phyloP scores from a whole-genome alignment of 1,140 invertebrate species.

The Oreohelix idahoensis region DNA sequence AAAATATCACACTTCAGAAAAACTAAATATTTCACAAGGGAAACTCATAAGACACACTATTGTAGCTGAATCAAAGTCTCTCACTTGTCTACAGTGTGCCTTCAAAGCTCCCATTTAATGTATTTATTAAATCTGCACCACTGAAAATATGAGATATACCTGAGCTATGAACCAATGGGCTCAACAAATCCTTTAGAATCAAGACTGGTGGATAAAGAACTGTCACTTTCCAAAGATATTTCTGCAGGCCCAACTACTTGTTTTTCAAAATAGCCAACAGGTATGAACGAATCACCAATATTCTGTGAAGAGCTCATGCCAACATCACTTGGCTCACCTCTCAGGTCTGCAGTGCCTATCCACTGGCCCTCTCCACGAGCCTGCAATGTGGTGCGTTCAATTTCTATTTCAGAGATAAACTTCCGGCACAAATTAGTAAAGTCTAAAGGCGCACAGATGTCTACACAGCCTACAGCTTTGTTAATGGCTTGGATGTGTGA shows the following conservation, averaged over 20 bases:
- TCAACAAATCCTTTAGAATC: background rate
- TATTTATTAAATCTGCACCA: too few relatives aligned
- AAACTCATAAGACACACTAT: too few relatives aligned
- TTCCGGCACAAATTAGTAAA: background rate
- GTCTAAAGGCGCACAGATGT: background rate
- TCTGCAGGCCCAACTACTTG: background rate
- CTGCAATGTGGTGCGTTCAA: background rate
- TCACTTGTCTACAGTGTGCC: too few relatives aligned
- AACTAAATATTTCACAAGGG: too few relatives aligned
- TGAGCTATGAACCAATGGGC: background rate
- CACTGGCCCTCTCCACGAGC: background rate
- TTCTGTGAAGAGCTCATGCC: background rate
- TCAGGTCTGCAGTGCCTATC: background rate
- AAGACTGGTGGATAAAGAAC: background rate
- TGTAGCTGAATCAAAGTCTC: too few relatives aligned
- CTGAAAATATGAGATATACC: too few relatives aligned
- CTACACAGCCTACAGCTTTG: background rate
- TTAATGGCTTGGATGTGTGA: slow-evolving; percentile 2
- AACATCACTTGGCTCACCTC: background rate
- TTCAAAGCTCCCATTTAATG: too few relatives aligned
- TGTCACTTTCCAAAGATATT: background rate
- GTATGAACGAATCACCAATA: background rate
- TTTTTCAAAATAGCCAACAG: background rate
- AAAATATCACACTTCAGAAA: too few relatives aligned
- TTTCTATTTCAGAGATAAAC: background rate